Base-by-base conservation (phyloP, 2,113 vertebrate species). In the Sebastes fasciatus region DNA sequence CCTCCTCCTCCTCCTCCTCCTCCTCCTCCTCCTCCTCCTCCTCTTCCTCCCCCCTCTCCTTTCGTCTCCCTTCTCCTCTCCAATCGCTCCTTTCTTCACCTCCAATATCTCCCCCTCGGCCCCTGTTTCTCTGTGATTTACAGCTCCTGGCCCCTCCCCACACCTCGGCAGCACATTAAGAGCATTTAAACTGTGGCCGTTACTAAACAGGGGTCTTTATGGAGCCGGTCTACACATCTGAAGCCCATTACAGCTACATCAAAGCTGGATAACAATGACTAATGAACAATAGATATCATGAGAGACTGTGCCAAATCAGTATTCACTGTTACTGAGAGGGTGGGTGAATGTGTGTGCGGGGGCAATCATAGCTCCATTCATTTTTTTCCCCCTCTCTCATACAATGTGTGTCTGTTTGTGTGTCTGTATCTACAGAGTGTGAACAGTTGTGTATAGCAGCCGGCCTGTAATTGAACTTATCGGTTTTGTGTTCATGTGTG, bases 151-250 rank as follows among this genome's bases (percentile, higher is more conserved):
- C 81, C 88, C 89, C 90, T 89, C 91, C 91, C 89, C 69, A 81
- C 92, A 91, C 91, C 86, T 87, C 61, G 5, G 67, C 88, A 86
- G 88, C 91, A 92, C 94, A 94, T 94, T 93, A 93, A 90, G 89
- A 88, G 88, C 92, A 89, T 93, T 94, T 94, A 92, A 93, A 91
- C 77, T 89, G 92, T 91, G 84, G 81, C 91, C 70, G 91, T 94
- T 91, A 90, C 93, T 90, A 94, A 94, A 93, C 94, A 93, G 86
- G 80, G 89, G 80, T 92, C 87, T 93, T 94, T 91, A 92, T 93
- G 83, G 91, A 94, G 90, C 90, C 63, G 14, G 21, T 88, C 76
- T 66, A 86, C 90, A 90, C 90, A 93, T 94, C 89, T 85, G 86
- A 91, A 93, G 89, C 80, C 91, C 92, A 93, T 94, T 93, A 93